Percentiles rank a stretch among this genome's conserved stretches.
Evolutionary conservation across 2,797 vertebrate genomes (phyloP).

Genomic region (Sciaenops ocellatus): DNA sequence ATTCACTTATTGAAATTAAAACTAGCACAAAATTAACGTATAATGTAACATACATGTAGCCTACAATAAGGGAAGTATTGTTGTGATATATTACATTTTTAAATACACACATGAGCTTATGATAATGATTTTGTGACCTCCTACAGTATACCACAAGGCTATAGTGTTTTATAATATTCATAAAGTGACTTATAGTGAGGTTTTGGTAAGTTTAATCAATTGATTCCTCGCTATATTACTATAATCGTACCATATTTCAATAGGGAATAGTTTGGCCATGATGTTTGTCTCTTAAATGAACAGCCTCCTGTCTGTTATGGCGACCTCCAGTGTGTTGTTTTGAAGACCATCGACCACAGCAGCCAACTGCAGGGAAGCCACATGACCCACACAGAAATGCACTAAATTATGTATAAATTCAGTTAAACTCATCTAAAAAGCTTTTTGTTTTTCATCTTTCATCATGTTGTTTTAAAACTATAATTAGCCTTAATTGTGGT

Average conservation of each 20-base stretch:
- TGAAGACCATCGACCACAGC: slow-evolving; percentile 58
- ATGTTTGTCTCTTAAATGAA: slow-evolving; percentile 25
- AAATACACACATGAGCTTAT: background rate
- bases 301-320: slow-evolving; percentile 22
- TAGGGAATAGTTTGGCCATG: background rate
- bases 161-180: background rate
- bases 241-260: background rate
- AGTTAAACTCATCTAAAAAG: slow-evolving; percentile 52
- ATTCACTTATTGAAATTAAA: background rate
- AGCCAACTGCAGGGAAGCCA: slow-evolving; percentile 58
- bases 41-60: background rate
- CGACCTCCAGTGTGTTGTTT: slow-evolving; percentile 55
- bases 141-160: too few relatives aligned
- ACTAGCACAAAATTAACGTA: too few relatives aligned
- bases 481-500: background rate
- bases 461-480: slow-evolving; percentile 25
- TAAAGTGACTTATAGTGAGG: background rate
- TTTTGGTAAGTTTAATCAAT: background rate
- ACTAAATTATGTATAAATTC: slow-evolving; percentile 72
- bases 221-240: background rate
- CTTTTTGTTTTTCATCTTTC: background rate
- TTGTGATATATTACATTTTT: background rate
- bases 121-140: background rate
- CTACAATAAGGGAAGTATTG: background rate
- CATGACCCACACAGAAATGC: slow-evolving; percentile 58